Percentiles rank a stretch among this genome's conserved stretches.
These are phyloP conservation scores for Amphiduros pacificus DNA, from an alignment of 2,888 invertebrate genomes.

Conservation along the genomic window DNA sequence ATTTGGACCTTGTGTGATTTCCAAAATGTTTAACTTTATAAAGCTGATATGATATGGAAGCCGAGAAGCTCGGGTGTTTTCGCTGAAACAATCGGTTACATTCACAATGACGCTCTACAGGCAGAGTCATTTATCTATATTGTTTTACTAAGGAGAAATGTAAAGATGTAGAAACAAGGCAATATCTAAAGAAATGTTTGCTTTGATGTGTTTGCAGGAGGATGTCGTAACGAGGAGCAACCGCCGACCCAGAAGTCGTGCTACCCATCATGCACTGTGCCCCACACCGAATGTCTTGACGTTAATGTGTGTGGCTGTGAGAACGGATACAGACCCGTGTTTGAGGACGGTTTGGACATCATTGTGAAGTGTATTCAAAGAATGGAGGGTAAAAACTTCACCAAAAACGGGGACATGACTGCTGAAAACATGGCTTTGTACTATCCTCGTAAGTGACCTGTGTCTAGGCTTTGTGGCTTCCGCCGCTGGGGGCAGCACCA, in stretches of 20 bases:
- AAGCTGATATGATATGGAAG: no score
- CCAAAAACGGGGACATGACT: slow-evolving; percentile 24
- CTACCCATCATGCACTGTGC: slow-evolving; percentile 40
- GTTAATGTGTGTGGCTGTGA: slow-evolving; percentile 40
- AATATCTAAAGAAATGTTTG: no score
- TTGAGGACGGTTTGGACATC: slow-evolving; percentile 28
- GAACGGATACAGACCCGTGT: slow-evolving; percentile 34
- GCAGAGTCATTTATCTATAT: no score
- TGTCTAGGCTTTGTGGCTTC: no score
- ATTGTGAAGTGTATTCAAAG: slow-evolving; percentile 32
- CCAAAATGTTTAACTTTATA: no score
- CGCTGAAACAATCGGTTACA: no score
- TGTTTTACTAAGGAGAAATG: no score
- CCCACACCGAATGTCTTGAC: slow-evolving; percentile 40
- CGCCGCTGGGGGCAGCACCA: not conserved
- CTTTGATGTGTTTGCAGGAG: slow-evolving; percentile 50
- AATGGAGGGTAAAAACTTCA: slow-evolving; percentile 35
- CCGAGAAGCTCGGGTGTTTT: no score
- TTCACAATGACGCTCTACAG: no score
- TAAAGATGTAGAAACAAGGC: no score
- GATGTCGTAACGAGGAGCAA: slow-evolving; percentile 54
- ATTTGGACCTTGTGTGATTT: no score
- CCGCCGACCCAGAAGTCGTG: slow-evolving; percentile 45
- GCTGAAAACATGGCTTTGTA: slow-evolving; percentile 19
- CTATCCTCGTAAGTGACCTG: slow-evolving; percentile 9